These are phyloP conservation scores for Gasteruption jaculator DNA, from an alignment of 2,888 invertebrate genomes.

Conservation along the genomic window DNA sequence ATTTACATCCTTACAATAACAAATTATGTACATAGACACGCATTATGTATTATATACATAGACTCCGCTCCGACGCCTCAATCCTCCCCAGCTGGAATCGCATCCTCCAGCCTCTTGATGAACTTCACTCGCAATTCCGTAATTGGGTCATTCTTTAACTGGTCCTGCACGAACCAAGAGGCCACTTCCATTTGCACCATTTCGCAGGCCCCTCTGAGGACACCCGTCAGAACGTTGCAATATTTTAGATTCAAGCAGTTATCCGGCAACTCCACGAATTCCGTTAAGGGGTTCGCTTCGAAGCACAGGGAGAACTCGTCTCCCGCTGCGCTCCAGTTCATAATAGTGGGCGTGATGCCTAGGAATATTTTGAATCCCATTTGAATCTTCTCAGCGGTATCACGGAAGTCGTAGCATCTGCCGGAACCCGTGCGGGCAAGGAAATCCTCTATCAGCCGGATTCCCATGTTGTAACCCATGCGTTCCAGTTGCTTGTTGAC, in stretches of 20 bases:
- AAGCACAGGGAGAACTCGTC: constrained; percentile 96
- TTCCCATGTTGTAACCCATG: constrained; percentile 98
- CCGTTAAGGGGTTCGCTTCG: constrained; percentile 93
- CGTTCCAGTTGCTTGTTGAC: constrained; percentile 95
- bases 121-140: constrained; percentile 95
- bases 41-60: no score
- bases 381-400: constrained; percentile 94
- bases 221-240: constrained; percentile 88
- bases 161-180: constrained; percentile 92
- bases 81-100: constrained; percentile 97
- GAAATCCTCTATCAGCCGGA: constrained; percentile 96
- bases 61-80: no score
- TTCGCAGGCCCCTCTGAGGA: constrained; percentile 90
- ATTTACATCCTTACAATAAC: no score
- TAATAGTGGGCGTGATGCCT: constrained; percentile 87
- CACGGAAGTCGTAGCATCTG: constrained; percentile 91
- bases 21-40: no score
- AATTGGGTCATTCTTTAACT: constrained; percentile 86
- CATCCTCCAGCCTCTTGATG: constrained; percentile 91
- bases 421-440: constrained; percentile 85
- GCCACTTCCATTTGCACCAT: constrained; percentile 98
- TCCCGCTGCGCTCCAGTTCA: constrained; percentile 89
- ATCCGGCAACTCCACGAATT: constrained; percentile 94
- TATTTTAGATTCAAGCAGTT: constrained; percentile 80
- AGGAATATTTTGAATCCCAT: constrained; percentile 63